Evolutionary conservation across 2,888 invertebrate genomes (phyloP).

Genomic region (Elmis aenea): DNA sequence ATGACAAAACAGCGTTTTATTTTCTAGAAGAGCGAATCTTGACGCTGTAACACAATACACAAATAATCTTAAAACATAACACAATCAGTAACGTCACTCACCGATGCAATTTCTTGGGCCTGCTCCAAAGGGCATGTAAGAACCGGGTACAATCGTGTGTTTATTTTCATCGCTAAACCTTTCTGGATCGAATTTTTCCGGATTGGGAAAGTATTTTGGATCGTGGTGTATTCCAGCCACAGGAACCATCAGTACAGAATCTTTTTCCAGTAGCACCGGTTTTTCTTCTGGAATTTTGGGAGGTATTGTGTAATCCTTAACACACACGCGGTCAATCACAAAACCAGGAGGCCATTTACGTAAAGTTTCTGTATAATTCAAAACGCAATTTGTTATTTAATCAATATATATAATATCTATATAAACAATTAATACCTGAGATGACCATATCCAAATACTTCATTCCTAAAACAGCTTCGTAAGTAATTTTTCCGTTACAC

Average conservation of each 20-base stretch:
- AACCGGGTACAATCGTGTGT: slow-evolving; percentile 47
- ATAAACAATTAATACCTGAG: no score
- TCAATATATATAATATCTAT: no score
- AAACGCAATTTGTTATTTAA: no score
- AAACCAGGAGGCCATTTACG: slow-evolving; percentile 55
- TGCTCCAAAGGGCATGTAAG: slow-evolving; percentile 52
- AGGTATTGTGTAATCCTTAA: slow-evolving; percentile 52
- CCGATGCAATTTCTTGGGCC: slow-evolving; percentile 46
- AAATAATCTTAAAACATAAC: not conserved
- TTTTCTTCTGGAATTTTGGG: slow-evolving; percentile 43
- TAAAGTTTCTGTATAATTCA: slow-evolving; percentile 56
- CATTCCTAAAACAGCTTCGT: slow-evolving; percentile 47
- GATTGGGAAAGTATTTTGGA: slow-evolving; percentile 53
- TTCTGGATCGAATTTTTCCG: slow-evolving; percentile 51
- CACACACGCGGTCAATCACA: slow-evolving; percentile 52
- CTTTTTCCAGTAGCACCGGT: slow-evolving; percentile 42
- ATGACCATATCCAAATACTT: slow-evolving; percentile 52
- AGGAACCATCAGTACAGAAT: slow-evolving; percentile 48
- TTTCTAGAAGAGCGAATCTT: slow-evolving; percentile 42
- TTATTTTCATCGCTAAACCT: slow-evolving; percentile 54
- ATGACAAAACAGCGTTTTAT: slow-evolving; percentile 41
- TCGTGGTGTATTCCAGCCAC: slow-evolving; percentile 53
- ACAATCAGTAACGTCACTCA: slow-evolving; percentile 13
- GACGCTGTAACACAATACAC: slow-evolving; percentile 28
- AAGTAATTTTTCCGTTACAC: slow-evolving; percentile 41